Percentiles rank a stretch among this genome's conserved stretches.
phyloP scores from a whole-genome alignment of 2,797 vertebrate genomes.

The Chelonia mydas region DNA sequence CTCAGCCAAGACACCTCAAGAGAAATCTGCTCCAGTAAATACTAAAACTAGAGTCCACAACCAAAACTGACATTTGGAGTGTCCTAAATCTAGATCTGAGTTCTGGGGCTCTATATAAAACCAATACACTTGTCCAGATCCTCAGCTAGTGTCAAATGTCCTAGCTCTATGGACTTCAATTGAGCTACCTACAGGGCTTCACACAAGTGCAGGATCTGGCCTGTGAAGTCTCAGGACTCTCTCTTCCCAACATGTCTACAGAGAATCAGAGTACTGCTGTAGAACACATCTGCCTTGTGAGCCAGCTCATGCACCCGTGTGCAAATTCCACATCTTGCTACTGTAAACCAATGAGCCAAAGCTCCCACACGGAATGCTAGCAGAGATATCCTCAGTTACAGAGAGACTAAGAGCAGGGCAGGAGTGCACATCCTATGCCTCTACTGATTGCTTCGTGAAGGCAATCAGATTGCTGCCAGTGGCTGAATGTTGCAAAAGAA shows the following conservation, averaged over 20 bases:
- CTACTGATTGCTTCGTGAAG: neutral
- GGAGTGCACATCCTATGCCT: neutral
- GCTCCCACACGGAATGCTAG: neutral
- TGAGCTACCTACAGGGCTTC: neutral
- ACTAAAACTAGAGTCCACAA: neutral
- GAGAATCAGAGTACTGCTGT: neutral
- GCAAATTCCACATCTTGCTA: neutral
- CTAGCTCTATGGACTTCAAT: neutral
- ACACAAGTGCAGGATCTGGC: neutral
- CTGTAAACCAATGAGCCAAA: neutral
- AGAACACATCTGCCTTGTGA: neutral
- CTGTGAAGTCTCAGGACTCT: fast-evolving
- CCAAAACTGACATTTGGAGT: neutral
- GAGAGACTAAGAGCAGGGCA: fast-evolving
- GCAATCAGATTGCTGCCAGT: neutral
- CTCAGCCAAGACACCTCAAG: neutral
- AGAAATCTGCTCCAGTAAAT: neutral
- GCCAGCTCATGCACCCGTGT: fast-evolving
- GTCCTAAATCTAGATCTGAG: neutral
- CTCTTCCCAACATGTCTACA: neutral
- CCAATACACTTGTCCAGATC: neutral
- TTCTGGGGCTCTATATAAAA: neutral
- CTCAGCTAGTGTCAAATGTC: neutral
- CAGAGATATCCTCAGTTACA: neutral
- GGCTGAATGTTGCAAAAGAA: neutral